A percentile compares a stretch with the other conserved stretches of the same genome.
Evolutionary conservation across 2,888 invertebrate genomes (phyloP).

Genomic region (Griposia aprilina): DNA sequence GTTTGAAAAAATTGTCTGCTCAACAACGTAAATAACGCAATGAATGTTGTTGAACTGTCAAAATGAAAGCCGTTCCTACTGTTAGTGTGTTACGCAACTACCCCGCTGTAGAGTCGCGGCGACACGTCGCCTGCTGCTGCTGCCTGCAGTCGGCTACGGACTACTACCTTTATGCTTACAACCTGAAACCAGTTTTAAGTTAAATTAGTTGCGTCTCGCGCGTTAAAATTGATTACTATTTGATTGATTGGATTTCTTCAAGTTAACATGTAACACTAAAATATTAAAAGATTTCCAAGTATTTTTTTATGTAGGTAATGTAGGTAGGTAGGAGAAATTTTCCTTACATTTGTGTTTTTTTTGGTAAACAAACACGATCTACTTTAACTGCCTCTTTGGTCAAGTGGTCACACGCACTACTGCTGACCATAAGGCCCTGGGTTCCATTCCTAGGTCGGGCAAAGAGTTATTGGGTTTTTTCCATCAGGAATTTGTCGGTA

Average conservation of each 20-base stretch:
- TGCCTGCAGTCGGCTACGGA: too few species aligned
- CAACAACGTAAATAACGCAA: too few species aligned
- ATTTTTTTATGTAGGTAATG: too few species aligned
- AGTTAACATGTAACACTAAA: conserved; percentile 4
- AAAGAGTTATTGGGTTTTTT: not conserved
- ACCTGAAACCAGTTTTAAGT: conserved; percentile 12
- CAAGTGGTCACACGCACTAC: not conserved
- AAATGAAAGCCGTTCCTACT: too few species aligned
- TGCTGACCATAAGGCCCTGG: not conserved
- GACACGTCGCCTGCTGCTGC: too few species aligned
- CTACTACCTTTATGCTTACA: not conserved
- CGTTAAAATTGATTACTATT: conserved; percentile 14
- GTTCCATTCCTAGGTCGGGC: not conserved
- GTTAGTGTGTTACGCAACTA: too few species aligned
- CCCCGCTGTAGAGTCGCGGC: too few species aligned
- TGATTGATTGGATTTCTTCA: conserved; percentile 36
- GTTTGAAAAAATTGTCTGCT: too few species aligned
- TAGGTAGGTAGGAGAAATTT: not conserved
- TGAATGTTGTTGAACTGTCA: too few species aligned
- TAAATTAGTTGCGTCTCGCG: conserved; percentile 6
- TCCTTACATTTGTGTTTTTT: not conserved
- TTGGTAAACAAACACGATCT: not conserved
- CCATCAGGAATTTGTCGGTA: not conserved
- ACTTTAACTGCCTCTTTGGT: not conserved
- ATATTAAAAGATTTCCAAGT: not conserved